Percentiles rank a stretch among this genome's conserved stretches.
phyloP scores from a whole-genome alignment of 2,888 invertebrate genomes.

The Lacanobia wlatinum region DNA sequence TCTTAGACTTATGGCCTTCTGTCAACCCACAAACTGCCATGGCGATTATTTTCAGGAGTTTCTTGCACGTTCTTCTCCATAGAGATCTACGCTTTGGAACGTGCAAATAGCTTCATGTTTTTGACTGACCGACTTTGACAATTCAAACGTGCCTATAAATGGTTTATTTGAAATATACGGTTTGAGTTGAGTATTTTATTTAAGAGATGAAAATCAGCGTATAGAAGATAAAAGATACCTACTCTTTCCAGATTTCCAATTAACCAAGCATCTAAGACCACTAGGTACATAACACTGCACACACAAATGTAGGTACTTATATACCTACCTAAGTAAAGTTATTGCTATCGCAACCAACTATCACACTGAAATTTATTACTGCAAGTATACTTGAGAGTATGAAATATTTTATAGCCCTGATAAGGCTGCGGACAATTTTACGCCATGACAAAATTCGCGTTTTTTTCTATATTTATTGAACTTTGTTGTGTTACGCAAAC shows the following conservation, averaged over 20 bases:
- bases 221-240: conserved; percentile 22
- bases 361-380: conserved; percentile 72
- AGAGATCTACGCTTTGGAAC: too few species aligned
- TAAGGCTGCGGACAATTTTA: conserved; percentile 85
- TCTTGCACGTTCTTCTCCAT: too few species aligned
- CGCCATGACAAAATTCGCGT: conserved; percentile 78
- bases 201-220: conserved; percentile 20
- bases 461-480: conserved; percentile 70
- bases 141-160: too few species aligned
- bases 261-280: conserved; percentile 18
- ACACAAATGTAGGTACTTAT: conserved; percentile 14
- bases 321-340: conserved; percentile 36
- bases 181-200: too few species aligned
- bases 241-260: conserved; percentile 48
- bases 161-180: too few species aligned
- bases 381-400: conserved; percentile 68
- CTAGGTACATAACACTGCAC: conserved; percentile 20
- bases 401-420: conserved; percentile 81
- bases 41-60: too few species aligned
- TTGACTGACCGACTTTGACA: too few species aligned
- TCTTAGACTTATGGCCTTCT: too few species aligned
- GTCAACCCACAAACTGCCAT: too few species aligned
- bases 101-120: too few species aligned
- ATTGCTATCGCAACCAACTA: conserved; percentile 49
- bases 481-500: conserved; percentile 60